Percentiles rank a stretch among this genome's conserved stretches.
phyloP scores from a whole-genome alignment of 2,797 vertebrate species.

The Falco columbarius region DNA sequence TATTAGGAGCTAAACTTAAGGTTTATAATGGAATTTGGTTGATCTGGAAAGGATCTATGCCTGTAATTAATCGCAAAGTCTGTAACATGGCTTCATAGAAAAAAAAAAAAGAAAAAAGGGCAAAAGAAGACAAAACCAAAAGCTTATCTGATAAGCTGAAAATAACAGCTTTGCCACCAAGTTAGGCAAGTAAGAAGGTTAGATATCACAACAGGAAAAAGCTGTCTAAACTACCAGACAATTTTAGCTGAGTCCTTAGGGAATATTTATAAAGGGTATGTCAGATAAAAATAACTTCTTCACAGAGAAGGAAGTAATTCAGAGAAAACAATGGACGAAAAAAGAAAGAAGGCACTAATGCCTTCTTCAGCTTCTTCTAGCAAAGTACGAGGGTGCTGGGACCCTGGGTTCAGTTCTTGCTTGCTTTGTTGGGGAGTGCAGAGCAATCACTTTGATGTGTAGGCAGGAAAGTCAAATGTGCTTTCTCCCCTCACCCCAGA shows the following conservation, averaged over 20 bases:
- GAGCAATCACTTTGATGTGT: rapidly evolving
- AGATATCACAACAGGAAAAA: slow-evolving; percentile 11
- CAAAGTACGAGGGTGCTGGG: not conserved
- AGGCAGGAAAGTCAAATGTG: not conserved
- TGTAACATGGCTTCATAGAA: rapidly evolving
- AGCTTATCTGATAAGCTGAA: not conserved
- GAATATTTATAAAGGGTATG: not conserved
- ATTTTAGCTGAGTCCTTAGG: not conserved
- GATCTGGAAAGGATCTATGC: not conserved
- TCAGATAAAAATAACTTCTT: slow-evolving; percentile 11
- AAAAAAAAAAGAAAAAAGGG: not conserved
- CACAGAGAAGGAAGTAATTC: not conserved
- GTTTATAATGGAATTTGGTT: not conserved
- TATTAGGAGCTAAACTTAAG: not conserved
- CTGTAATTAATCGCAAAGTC: not conserved
- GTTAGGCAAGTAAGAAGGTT: not conserved
- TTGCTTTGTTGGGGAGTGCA: not conserved
- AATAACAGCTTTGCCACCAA: not conserved
- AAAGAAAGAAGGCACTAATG: not conserved
- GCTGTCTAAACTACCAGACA: not conserved
- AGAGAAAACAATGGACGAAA: not conserved
- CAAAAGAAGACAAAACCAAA: not conserved
- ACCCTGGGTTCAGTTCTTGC: not conserved
- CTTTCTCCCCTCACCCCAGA: not conserved
- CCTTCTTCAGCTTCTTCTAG: not conserved